These are phyloP conservation scores for Toxotes jaculatrix DNA, from an alignment of 2,113 vertebrate species.

Conservation along the genomic window DNA sequence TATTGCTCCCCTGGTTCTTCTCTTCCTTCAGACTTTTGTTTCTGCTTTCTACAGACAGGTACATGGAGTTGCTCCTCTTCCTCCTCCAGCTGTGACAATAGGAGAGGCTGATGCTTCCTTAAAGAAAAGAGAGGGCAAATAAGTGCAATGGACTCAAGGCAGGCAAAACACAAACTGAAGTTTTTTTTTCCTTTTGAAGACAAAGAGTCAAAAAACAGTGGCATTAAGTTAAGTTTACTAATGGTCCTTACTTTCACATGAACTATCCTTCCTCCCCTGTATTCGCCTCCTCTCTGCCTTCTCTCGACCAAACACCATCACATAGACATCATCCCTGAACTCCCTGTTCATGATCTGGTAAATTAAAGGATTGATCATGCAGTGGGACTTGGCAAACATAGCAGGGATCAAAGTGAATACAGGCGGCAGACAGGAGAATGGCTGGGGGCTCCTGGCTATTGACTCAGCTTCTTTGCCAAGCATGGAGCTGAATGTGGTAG, in stretches of 20 bases:
- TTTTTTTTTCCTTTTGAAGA: background rate
- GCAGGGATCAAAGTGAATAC: conserved; percentile 67
- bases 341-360: conserved; percentile 78
- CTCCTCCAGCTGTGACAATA: conserved; percentile 12
- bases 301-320: conserved; percentile 52
- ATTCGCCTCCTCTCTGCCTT: conserved; percentile 43
- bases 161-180: background rate
- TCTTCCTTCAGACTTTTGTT: background rate
- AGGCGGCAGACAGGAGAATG: conserved; percentile 50
- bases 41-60: background rate
- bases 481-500: too few species aligned
- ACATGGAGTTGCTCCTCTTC: background rate
- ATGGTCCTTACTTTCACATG: conserved; percentile 39
- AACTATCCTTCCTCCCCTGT: conserved; percentile 16
- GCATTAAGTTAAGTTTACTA: background rate
- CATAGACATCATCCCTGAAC: conserved; percentile 59
- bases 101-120: conserved; percentile 14
- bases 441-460: background rate
- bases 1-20: background rate
- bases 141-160: background rate
- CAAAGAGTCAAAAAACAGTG: background rate
- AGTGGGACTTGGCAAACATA: conserved; percentile 76
- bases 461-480: background rate
- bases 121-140: background rate
- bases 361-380: conserved; percentile 77